Percentiles rank a stretch among this genome's conserved stretches.
These are phyloP conservation scores for Rotaria magnacalcarata DNA, from an alignment of 2,888 invertebrate species.

Conservation along the genomic window DNA sequence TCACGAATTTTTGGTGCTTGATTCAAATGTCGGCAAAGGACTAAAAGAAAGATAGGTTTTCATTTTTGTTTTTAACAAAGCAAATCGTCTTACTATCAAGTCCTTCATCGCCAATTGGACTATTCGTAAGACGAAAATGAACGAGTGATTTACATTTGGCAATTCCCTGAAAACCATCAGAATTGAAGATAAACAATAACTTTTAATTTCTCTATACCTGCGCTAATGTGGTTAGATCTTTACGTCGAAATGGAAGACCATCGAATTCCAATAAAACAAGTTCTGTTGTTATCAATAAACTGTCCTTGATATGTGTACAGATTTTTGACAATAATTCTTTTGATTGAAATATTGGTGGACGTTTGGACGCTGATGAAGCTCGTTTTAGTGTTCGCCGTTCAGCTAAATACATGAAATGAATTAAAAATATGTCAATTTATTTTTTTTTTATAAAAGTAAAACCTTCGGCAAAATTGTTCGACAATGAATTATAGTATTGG, in stretches of 20 bases:
- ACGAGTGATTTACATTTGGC: constrained; percentile 19
- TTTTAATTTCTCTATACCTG: not conserved
- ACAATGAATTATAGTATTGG: constrained; percentile 8
- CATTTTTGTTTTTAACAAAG: not conserved
- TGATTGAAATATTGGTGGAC: constrained; percentile 25
- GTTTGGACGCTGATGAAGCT: constrained; percentile 17
- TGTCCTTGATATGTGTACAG: constrained; percentile 7
- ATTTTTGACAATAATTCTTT: constrained; percentile 24
- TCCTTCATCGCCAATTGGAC: constrained; percentile 27
- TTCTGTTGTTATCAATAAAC: constrained; percentile 15
- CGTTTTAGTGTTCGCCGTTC: constrained; percentile 28
- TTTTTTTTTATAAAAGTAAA: not conserved
- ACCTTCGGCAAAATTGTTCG: constrained; percentile 24
- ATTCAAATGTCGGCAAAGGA: constrained; percentile 30
- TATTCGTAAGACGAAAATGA: constrained; percentile 22
- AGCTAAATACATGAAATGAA: not conserved
- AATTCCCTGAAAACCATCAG: not conserved
- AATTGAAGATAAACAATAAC: too few relatives aligned
- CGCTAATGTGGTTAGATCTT: constrained; percentile 28
- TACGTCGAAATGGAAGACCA: constrained; percentile 32
- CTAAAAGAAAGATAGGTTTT: not conserved
- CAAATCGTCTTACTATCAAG: not conserved
- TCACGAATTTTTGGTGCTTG: constrained; percentile 34
- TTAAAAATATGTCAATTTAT: not conserved
- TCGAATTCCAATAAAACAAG: not conserved